These are phyloP conservation scores for Drosophila pegasa DNA, from an alignment of 2,888 invertebrate genomes.

Conservation along the genomic window DNA sequence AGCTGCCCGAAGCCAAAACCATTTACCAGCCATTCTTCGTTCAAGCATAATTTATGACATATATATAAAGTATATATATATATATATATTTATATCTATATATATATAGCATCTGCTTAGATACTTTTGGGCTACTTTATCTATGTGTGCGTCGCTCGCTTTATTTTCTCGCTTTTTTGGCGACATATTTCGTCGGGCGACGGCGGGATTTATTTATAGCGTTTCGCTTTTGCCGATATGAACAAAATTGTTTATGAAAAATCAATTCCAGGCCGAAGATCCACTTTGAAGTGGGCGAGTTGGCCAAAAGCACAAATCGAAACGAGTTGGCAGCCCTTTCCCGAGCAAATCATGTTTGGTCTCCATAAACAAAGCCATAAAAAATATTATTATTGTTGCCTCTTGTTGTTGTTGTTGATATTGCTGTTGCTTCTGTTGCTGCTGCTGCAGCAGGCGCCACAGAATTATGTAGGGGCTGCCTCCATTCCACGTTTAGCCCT, in stretches of 20 bases:
- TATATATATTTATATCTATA: not conserved
- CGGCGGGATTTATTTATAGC: constrained; percentile 51
- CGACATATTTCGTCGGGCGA: constrained; percentile 57
- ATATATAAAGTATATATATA: constrained; percentile 32
- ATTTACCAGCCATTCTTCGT: constrained; percentile 25
- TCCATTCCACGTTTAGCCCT: not conserved
- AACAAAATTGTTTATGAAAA: constrained; percentile 25
- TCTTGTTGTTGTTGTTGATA: constrained; percentile 32
- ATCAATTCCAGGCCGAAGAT: constrained; percentile 45
- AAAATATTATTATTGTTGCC: constrained; percentile 52
- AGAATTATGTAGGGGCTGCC: constrained; percentile 46
- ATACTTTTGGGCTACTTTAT: constrained; percentile 28
- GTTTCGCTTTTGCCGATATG: constrained; percentile 31
- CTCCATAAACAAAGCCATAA: constrained; percentile 74
- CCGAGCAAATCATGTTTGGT: constrained; percentile 42
- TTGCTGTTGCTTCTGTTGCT: not conserved
- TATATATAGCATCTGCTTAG: constrained; percentile 18
- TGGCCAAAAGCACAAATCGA: not conserved
- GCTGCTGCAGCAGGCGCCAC: constrained; percentile 64
- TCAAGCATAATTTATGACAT: constrained; percentile 35
- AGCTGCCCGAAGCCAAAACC: constrained; percentile 45
- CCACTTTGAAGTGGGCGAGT: constrained; percentile 37
- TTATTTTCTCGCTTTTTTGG: constrained; percentile 50
- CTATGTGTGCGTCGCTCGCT: constrained; percentile 5
- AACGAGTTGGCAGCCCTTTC: constrained; percentile 36